phyloP scores from a whole-genome alignment of 1,140 invertebrate genomes.

The Atta colombica region DNA sequence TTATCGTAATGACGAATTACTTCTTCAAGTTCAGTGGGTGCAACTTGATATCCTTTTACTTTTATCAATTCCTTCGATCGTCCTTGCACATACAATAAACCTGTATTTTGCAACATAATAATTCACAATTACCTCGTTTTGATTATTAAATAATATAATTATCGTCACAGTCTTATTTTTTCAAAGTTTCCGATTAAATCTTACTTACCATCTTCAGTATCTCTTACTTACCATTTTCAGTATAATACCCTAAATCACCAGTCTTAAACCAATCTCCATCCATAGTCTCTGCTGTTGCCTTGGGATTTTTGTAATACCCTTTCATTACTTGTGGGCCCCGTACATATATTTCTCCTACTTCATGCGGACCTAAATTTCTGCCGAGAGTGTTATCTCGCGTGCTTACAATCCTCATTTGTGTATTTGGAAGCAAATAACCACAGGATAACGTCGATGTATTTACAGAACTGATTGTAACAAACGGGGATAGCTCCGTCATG shows the following conservation, averaged over 20 bases:
- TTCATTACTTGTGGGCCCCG: conserved; percentile 82
- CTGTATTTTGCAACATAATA: conserved; percentile 80
- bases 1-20: conserved; percentile 82
- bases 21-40: conserved; percentile 78
- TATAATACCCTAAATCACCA: conserved; percentile 91
- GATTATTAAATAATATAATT: conserved; percentile 78
- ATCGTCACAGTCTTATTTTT: neutral
- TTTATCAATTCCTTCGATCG: conserved; percentile 89
- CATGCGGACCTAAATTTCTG: conserved; percentile 68
- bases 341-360: conserved; percentile 76
- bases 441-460: conserved; percentile 64
- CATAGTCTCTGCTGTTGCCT: conserved; percentile 86
- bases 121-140: conserved; percentile 86
- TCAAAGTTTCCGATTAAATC: neutral
- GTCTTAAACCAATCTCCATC: conserved; percentile 92
- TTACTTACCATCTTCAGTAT: conserved; percentile 69
- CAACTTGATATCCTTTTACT: conserved; percentile 87
- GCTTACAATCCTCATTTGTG: conserved; percentile 89
- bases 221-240: conserved; percentile 68
- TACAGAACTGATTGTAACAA: conserved; percentile 76
- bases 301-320: conserved; percentile 87
- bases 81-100: conserved; percentile 86
- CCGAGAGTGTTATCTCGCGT: conserved; percentile 76
- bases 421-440: conserved; percentile 89
- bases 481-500: conserved; percentile 89